Evolutionary conservation across 1,140 invertebrate genomes (phyloP), one percentile per base, ranked within the genome.

Genomic region (Elymnias hypermnestra): DNA sequence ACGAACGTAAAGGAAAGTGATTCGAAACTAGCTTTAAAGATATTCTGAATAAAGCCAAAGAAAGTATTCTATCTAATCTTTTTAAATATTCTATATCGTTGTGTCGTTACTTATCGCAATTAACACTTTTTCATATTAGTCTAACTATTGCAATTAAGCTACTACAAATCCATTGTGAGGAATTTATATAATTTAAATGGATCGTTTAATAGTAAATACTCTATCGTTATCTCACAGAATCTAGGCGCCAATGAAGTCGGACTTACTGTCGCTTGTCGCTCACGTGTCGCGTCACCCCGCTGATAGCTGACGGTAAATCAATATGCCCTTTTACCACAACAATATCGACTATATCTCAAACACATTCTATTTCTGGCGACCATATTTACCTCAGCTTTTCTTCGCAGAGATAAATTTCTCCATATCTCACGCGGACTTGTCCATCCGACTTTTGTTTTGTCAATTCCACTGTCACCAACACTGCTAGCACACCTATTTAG

Each of bases 371-470:
- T 29, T 21, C 19, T 21, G 3, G 6, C 19, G 19, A 4, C 19
- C 6, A 33, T 33, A 33, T 13, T 74, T 63, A 85, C 81, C 81
- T 85, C 78, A 5, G 66, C 67, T 53, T 83, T 85, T 54, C 76
- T 75, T n/a, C 82, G 71, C 42, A 85, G 46, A 17, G 82, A 85
- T 39, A 85, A 70, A 40, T 85, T 85, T 47, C 82, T 73, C 82
- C 82, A 85, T 57, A 85, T 79, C 44, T 83, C 82, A 10, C 82
- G 62, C 35, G 82, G 82, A 61, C 78, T 83, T 7, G 71, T 77
- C 81, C 81, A 85, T 56, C 72, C 78, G 23, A 70, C 63, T 68
- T 82, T 85, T 33, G 67, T 40, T 68, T 79, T 85, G 61, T 85
- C 78, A 49, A 58, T 46, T 35, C 45, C 69, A 53, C 60, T 68